Evolutionary conservation across 2,888 invertebrate species (phyloP).

Genomic region (Leptinotarsa tumamoca): DNA sequence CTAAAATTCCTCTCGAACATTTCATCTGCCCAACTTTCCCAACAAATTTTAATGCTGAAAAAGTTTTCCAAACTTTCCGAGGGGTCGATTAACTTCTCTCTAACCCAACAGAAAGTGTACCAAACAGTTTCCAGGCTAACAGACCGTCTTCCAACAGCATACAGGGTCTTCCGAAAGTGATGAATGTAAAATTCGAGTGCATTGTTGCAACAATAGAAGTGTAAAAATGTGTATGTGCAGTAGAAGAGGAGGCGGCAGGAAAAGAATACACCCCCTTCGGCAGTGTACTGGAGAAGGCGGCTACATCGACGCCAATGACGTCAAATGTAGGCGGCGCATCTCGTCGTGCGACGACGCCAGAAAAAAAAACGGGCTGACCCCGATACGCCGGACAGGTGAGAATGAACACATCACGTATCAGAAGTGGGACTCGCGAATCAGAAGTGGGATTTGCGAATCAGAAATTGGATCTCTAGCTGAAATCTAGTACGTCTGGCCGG

Average conservation of each 20-base stretch:
- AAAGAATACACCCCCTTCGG: conserved; percentile 54
- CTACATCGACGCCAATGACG: conserved; percentile 65
- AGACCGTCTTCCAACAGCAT: conserved; percentile 29
- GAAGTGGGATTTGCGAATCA: conserved; percentile 31
- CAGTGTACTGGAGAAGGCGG: conserved; percentile 61
- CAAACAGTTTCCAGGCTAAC: conserved; percentile 52
- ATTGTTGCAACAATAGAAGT: conserved; percentile 32
- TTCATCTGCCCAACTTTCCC: conserved; percentile 64
- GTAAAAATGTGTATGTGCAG: conserved; percentile 51
- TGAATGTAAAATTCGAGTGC: conserved; percentile 15
- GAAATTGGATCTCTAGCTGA: conserved; percentile 31
- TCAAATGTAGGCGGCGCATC: conserved; percentile 60
- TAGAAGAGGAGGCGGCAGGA: conserved; percentile 59
- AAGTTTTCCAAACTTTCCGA: conserved; percentile 66
- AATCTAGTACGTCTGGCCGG: conserved; percentile 43
- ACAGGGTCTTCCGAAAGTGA: conserved; percentile 34
- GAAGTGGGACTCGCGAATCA: conserved; percentile 23
- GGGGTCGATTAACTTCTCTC: conserved; percentile 67
- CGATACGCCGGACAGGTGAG: conserved; percentile 55
- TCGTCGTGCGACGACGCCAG: conserved; percentile 57
- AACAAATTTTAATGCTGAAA: conserved; percentile 66
- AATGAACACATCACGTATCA: conserved; percentile 49
- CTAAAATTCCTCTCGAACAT: conserved; percentile 57
- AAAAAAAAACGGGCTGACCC: conserved; percentile 57
- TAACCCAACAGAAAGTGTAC: conserved; percentile 64